Conservation (phyloP, 2,113 vertebrate genomes). For the Eulemur rufifrons region DNA sequence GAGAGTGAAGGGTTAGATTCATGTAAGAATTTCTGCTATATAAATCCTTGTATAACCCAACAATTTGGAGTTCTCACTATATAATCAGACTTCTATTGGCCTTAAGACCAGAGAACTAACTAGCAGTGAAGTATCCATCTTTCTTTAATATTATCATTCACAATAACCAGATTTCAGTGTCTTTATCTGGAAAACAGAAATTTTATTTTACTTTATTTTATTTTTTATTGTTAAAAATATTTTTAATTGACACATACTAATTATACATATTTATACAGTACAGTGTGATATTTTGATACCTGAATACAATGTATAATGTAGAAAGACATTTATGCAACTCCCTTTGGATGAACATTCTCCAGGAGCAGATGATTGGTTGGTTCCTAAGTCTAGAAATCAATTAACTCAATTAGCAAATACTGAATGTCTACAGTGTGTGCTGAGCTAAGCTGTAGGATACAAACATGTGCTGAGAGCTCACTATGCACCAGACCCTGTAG, state of each 20-base stretch:
- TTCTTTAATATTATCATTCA: background rate
- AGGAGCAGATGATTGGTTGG: background rate
- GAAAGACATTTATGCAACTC: background rate
- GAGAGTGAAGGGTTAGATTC: background rate
- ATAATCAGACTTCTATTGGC: background rate
- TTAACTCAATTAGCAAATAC: background rate
- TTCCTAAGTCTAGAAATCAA: background rate
- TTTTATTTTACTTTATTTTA: background rate
- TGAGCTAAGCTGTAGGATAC: background rate
- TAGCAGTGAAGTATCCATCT: background rate
- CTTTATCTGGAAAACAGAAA: background rate
- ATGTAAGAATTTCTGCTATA: background rate
- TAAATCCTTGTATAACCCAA: background rate
- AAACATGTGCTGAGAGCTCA: background rate
- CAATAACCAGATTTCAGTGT: background rate
- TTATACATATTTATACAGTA: background rate
- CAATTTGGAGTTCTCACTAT: background rate
- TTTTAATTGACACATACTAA: background rate
- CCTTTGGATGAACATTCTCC: background rate
- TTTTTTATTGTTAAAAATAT: background rate
- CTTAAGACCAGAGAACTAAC: background rate
- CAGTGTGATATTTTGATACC: background rate
- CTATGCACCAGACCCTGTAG: background rate
- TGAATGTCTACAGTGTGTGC: background rate
- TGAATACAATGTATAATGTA: background rate